These are phyloP conservation scores for Xenopus petersii DNA, from an alignment of 2,797 vertebrate genomes.

Conservation along the genomic window DNA sequence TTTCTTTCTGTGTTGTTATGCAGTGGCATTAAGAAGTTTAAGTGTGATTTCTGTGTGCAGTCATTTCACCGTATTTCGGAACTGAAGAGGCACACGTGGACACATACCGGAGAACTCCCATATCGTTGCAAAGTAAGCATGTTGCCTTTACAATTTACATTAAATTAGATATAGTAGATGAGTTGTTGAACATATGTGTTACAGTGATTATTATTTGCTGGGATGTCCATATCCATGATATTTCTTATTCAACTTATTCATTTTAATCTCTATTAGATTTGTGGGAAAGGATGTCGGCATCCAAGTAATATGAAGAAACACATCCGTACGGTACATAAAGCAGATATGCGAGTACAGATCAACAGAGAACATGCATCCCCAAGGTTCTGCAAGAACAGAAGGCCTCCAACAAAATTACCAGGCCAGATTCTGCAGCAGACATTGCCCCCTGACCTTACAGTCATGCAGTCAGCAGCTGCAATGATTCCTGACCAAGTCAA, in stretches of 20 bases:
- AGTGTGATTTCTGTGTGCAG: constrained; percentile 49
- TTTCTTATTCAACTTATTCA: background rate
- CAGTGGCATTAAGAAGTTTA: constrained; percentile 51
- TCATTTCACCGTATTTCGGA: constrained; percentile 48
- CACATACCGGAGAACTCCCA: constrained; percentile 50
- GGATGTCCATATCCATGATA: background rate
- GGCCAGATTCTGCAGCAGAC: background rate
- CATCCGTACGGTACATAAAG: constrained; percentile 48
- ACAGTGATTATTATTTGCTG: background rate
- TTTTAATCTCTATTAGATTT: constrained; percentile 28
- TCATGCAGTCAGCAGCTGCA: constrained; percentile 2
- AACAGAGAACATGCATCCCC: constrained; percentile 49
- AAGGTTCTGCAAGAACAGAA: constrained; percentile 43
- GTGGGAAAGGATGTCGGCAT: constrained; percentile 49
- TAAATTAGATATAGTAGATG: no score
- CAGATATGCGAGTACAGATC: constrained; percentile 49
- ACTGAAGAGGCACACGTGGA: constrained; percentile 50
- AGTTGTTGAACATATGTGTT: no score
- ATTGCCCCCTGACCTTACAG: background rate
- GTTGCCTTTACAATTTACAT: no score
- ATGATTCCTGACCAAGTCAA: background rate
- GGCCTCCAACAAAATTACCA: constrained; percentile 22
- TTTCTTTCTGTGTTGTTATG: background rate
- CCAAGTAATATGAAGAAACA: constrained; percentile 52
- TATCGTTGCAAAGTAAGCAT: constrained; percentile 48